phyloP scores from a whole-genome alignment of 2,888 invertebrate genomes.

The Drosophila greeni region DNA sequence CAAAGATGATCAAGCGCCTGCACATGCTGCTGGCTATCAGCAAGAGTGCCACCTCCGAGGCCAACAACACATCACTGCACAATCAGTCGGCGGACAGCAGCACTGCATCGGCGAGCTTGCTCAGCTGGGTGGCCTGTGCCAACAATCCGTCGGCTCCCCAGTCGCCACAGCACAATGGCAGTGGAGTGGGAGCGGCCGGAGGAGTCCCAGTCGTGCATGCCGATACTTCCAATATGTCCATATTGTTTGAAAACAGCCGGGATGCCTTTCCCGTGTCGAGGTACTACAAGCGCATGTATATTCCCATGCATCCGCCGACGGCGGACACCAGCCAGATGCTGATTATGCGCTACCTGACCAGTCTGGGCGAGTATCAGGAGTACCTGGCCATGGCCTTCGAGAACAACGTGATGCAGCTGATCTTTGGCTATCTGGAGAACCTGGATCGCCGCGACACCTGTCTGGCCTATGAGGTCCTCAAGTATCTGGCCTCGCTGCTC shows the following conservation, averaged over 20 bases:
- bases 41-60: slow-evolving; percentile 52
- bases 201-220: slow-evolving; percentile 31
- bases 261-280: slow-evolving; percentile 71
- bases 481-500: slow-evolving; percentile 94
- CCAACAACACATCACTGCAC: slow-evolving; percentile 6
- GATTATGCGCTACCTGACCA: slow-evolving; percentile 95
- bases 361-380: slow-evolving; percentile 99
- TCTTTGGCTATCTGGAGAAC: slow-evolving; percentile 93
- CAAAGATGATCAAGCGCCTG: slow-evolving; percentile 90
- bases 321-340: slow-evolving; percentile 94
- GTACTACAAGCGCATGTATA: slow-evolving; percentile 79
- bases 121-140: slow-evolving; percentile 70
- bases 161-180: slow-evolving; percentile 73
- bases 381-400: slow-evolving; percentile 96
- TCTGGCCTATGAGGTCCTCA: slow-evolving; percentile 96
- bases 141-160: slow-evolving; percentile 73
- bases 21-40: slow-evolving; percentile 83
- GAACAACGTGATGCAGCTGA: slow-evolving; percentile 92
- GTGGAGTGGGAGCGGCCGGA: slow-evolving; percentile 7
- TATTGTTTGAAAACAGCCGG: slow-evolving; percentile 77
- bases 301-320: slow-evolving; percentile 93
- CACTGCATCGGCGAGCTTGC: slow-evolving; percentile 58
- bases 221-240: slow-evolving; percentile 75
- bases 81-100: slow-evolving; percentile 52
- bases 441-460: slow-evolving; percentile 93